phyloP scores from a whole-genome alignment of 2,113 vertebrate genomes.

The Meles meles region DNA sequence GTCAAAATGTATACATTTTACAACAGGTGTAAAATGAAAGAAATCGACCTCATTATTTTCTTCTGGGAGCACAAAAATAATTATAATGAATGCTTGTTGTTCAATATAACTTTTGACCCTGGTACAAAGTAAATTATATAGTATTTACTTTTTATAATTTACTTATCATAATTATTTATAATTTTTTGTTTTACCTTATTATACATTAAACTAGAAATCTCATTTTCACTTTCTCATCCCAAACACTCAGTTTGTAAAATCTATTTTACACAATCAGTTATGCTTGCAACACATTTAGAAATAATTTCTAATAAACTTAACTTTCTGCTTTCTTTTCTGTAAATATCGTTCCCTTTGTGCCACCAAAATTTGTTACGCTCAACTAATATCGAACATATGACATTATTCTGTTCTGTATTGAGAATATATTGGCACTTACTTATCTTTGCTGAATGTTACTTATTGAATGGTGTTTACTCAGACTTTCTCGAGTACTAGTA shows the following conservation, averaged over 20 bases:
- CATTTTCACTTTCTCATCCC: not conserved
- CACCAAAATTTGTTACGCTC: not conserved
- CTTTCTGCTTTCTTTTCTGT: not conserved
- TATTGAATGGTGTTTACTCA: not conserved
- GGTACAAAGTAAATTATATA: not conserved
- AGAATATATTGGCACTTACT: not conserved
- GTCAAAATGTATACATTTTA: not conserved
- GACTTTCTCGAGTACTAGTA: not conserved
- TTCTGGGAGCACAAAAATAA: not conserved
- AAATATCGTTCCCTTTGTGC: not conserved
- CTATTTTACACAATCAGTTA: not conserved
- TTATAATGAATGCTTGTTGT: not conserved
- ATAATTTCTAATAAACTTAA: not conserved
- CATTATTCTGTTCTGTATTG: not conserved
- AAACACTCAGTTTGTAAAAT: not conserved
- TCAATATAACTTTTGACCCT: not conserved
- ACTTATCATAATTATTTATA: not conserved
- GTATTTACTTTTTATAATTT: not conserved
- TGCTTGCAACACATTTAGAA: not conserved
- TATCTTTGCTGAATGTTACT: not conserved
- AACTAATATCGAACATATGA: not conserved
- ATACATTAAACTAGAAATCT: not conserved
- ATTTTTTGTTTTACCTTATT: not conserved
- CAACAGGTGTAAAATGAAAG: not conserved
- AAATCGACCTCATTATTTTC: not conserved